Evolutionary conservation across 1,140 invertebrate species (phyloP).

Genomic region (Neoseiulus cucumeris): DNA sequence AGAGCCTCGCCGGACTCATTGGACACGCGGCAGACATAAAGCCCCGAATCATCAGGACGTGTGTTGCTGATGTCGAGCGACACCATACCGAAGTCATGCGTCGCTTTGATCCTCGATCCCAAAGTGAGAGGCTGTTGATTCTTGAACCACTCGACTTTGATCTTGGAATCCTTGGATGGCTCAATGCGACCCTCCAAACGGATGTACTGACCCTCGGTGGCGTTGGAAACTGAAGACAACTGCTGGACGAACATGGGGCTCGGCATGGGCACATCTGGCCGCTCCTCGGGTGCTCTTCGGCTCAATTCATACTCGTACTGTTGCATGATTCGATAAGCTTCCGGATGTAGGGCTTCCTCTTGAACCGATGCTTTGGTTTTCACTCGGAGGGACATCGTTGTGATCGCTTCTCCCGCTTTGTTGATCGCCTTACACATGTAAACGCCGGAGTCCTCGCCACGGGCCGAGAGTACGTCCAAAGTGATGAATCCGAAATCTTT

Average conservation of each 20-base stretch:
- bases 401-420: conserved; percentile 67
- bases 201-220: conserved; percentile 47
- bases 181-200: conserved; percentile 25
- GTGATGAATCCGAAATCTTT: conserved; percentile 88
- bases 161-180: conserved; percentile 29
- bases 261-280: conserved; percentile 39
- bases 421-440: conserved; percentile 86
- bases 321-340: conserved; percentile 71
- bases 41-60: conserved; percentile 67
- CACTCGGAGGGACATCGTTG: conserved; percentile 64
- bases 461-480: conserved; percentile 65
- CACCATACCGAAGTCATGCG: conserved; percentile 83
- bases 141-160: conserved; percentile 64
- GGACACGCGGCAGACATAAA: conserved; percentile 79
- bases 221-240: conserved; percentile 58
- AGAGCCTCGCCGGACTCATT: conserved; percentile 75
- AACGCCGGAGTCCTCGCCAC: conserved; percentile 69
- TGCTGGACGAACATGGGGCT: conserved; percentile 70
- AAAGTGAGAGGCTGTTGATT: conserved; percentile 51
- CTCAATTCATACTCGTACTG: conserved; percentile 70
- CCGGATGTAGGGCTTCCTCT: conserved; percentile 56
- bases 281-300: conserved; percentile 57
- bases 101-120: conserved; percentile 55
- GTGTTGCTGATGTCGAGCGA: conserved; percentile 67
- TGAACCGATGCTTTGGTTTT: conserved; percentile 40